Base-by-base conservation (phyloP, 2,113 vertebrate species). In the Trichechus manatus region DNA sequence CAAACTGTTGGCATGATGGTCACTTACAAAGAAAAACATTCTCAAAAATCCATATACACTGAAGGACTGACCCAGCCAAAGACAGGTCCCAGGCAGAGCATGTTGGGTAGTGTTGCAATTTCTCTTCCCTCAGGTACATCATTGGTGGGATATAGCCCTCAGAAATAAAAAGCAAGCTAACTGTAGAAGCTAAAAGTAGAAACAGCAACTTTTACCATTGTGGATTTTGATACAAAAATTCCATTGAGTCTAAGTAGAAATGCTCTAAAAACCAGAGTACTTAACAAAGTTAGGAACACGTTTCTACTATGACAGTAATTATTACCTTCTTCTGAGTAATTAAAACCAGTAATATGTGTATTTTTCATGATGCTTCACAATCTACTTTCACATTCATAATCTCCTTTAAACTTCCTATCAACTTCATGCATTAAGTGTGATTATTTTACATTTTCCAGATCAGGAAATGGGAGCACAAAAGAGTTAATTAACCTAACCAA, bases 221-320 rank as follows among this genome's bases (percentile, higher is more conserved):
- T 70, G 20, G 39, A 39, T 80, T 81, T 78, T 81, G 50, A 87
- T 78, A 81, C 10, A 47, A 96, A 66, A 9, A 84, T 88, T 87
- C 27, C 68, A 39, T 25, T 82, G 64, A 53, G 23, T 29, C 19
- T 15, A 61, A 36, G 4, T 5, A 91, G 50, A 95, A 93, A 66
- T 53, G 20, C 20, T 74, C 25, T 31, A 80, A 89, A 95, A 42
- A 33, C 42, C 44, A 82, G 27, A 89, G 27, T 44, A 29, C 33
- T 87, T 56, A 6, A 25, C 33, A 66, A 75, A 50, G 22, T 70
- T 4, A 80, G 20, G 13, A 77, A 70, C 39, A 75, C 39, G 31
- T 59, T 84, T 81, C 27, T 90, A 56, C 79, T n/a, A 83, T 81
- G 63, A 70, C 47, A 47, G 44, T 80, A 93, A 84, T 78, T 50